These are phyloP conservation scores for Dryobotodes eremita DNA, from an alignment of 2,888 invertebrate species.

Conservation along the genomic window DNA sequence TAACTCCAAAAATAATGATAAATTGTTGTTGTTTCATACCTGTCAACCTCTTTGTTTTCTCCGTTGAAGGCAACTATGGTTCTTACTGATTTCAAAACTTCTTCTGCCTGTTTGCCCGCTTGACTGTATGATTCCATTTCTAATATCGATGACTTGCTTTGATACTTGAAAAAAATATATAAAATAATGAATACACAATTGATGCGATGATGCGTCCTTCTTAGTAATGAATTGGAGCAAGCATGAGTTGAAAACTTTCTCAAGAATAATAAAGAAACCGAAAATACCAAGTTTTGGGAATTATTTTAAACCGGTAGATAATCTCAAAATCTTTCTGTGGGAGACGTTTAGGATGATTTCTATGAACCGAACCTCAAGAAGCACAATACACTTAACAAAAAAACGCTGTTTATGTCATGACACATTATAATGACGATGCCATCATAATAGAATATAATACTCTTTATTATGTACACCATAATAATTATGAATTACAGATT, in stretches of 20 bases:
- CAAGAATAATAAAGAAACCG: not conserved
- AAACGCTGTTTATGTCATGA: too few relatives aligned
- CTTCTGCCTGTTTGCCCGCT: constrained; percentile 95
- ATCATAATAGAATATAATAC: not conserved
- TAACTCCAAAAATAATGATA: not conserved
- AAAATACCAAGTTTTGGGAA: not conserved
- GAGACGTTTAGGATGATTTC: not conserved
- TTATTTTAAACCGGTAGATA: too few relatives aligned
- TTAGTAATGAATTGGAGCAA: not conserved
- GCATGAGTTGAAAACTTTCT: not conserved
- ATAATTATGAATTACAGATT: not conserved
- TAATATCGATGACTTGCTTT: constrained; percentile 92
- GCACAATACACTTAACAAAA: too few relatives aligned
- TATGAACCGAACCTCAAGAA: not conserved
- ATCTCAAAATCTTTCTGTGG: not conserved
- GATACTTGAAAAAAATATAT: constrained; percentile 81
- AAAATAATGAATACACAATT: not conserved
- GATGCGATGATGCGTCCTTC: not conserved
- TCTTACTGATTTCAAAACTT: constrained; percentile 93
- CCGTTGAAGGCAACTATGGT: constrained; percentile 95
- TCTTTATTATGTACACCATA: not conserved
- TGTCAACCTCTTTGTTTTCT: constrained; percentile 93
- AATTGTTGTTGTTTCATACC: constrained; percentile 79
- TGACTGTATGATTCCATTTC: constrained; percentile 94
- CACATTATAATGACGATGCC: not conserved